phyloP scores from a whole-genome alignment of 2,888 invertebrate species.

The Cryptocheilus praepositus region DNA sequence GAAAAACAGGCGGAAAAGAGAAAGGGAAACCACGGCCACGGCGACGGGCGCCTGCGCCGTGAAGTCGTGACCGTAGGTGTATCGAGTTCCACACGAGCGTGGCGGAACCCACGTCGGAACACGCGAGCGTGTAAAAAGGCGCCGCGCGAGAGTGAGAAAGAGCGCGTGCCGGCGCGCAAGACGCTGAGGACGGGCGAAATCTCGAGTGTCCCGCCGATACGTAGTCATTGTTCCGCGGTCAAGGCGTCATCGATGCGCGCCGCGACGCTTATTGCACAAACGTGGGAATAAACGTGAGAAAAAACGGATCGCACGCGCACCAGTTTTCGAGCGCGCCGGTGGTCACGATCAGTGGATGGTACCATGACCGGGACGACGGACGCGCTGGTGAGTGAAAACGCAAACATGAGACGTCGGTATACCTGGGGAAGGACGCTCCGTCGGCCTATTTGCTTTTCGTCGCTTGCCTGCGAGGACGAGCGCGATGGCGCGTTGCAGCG shows the following conservation, averaged over 20 bases:
- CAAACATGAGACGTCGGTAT: too few relatives aligned
- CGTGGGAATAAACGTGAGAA: slow-evolving; percentile 7
- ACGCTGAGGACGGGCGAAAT: background rate
- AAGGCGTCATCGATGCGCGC: too few relatives aligned
- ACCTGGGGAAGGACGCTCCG: too few relatives aligned
- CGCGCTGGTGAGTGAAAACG: slow-evolving; percentile 43
- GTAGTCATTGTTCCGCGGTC: too few relatives aligned
- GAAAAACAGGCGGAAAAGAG: slow-evolving; percentile 3
- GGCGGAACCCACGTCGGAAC: background rate
- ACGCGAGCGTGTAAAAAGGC: background rate
- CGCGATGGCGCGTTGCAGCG: background rate
- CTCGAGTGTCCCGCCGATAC: background rate
- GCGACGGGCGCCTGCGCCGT: background rate
- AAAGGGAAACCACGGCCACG: background rate
- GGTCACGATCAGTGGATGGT: background rate
- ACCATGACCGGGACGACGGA: slow-evolving; percentile 35
- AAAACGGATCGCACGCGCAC: slow-evolving; percentile 5
- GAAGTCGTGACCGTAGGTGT: slow-evolving; percentile 4
- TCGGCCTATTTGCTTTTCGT: background rate
- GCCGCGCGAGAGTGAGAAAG: background rate
- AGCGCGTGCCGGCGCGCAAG: slow-evolving; percentile 9
- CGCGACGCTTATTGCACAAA: slow-evolving; percentile 3
- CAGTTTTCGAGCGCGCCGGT: background rate
- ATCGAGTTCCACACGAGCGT: slow-evolving; percentile 7
- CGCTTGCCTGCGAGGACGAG: too few relatives aligned